Evolutionary conservation across 2,888 invertebrate genomes (phyloP), one percentile per base, ranked within the genome.

Genomic region (Lepas anatifera): DNA sequence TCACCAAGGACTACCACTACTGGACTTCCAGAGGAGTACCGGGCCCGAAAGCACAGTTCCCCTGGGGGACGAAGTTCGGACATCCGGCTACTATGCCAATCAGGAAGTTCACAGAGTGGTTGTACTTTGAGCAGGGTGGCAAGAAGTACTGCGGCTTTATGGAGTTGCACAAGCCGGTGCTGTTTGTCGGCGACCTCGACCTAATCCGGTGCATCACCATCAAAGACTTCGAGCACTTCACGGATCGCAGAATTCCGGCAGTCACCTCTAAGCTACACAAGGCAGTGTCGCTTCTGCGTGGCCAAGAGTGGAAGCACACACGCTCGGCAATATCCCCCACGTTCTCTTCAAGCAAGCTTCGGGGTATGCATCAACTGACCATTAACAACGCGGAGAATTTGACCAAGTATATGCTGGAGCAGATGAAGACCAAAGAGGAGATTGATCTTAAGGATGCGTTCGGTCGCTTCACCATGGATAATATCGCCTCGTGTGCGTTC

Each of bases 401-500:
- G n/a, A 64, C 3, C 37, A 39, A 37, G 11, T 64, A 64, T 27
- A 16, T 64, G 4, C 7, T 11, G 25, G n/a, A 37, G 39, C 10
- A 37, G 37, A 37, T 27, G 64, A 35, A n/a, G 64, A 11, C 3
- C 25, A 18, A 37, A 3, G 64, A 25, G 1, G 39, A 64, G 10
- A 25, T 64, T 3, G 64, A 64, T 11, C 10, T 64, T n/a, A 64
- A 37, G 39, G 64, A 64, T 3, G 10, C n/a, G 10, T 37, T 1
- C 10, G 64, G 64, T 37, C n/a, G 64, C 10, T 64, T 64, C 25
- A 64, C 64, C 35, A 64, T 64, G 64, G 64, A 64, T 37, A 64
- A 64, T 37, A 64, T 64, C 25, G 64, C 64, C 37, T 64, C 64
- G 8, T 64, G 64, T 25, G 64, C 64, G 37, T 64, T 64, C 25